Conservation (phyloP, 1,140 invertebrate species). For the Bombus cullumanus region DNA sequence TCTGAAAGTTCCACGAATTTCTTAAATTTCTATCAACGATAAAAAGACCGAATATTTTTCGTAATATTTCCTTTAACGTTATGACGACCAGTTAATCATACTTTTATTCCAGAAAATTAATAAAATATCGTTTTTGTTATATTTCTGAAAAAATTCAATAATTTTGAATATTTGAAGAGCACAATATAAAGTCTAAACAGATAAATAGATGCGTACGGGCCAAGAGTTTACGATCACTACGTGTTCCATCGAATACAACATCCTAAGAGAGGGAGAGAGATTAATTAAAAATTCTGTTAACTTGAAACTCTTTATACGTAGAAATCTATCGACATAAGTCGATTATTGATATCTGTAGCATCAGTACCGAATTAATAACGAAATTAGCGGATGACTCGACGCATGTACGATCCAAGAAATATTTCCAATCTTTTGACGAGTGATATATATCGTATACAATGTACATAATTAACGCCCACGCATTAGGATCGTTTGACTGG, state of each 20-base stretch:
- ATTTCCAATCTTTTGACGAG: no score
- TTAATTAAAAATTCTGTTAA: background rate
- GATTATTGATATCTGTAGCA: background rate
- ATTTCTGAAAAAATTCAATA: background rate
- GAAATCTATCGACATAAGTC: background rate
- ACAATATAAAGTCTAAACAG: background rate
- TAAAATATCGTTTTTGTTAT: background rate
- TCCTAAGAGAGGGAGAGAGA: no score
- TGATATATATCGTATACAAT: background rate
- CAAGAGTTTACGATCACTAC: background rate
- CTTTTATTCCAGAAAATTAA: background rate
- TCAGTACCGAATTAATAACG: background rate
- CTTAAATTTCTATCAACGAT: background rate
- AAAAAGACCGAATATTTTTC: background rate
- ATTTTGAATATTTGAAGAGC: background rate
- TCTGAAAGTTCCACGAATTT: background rate
- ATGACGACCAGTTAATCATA: background rate
- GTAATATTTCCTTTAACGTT: background rate
- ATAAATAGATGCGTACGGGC: fast-evolving
- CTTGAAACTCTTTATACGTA: background rate
- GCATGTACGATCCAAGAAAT: no score
- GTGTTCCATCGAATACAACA: background rate
- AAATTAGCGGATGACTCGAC: background rate
- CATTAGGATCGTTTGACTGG: fast-evolving
- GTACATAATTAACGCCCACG: background rate